Percentiles rank a stretch among this genome's conserved stretches.
These are phyloP conservation scores for Cryptocheilus praepositus DNA, from an alignment of 2,888 invertebrate genomes.

Conservation along the genomic window DNA sequence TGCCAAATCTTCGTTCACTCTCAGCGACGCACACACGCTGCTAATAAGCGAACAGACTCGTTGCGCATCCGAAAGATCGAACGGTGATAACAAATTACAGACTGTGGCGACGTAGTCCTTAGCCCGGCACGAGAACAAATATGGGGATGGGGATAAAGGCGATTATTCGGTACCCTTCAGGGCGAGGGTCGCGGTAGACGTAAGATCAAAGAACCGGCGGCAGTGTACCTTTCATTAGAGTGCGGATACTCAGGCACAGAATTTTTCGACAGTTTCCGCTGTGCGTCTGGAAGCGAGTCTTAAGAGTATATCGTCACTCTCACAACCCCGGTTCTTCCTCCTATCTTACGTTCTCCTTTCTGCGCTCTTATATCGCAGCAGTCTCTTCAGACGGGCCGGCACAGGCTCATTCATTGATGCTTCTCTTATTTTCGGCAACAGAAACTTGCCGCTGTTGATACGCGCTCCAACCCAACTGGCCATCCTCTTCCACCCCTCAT, in stretches of 20 bases:
- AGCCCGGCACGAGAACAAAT: too few species aligned
- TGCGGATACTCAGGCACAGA: constrained; percentile 17
- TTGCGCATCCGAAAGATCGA: too few species aligned
- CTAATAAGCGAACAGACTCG: too few species aligned
- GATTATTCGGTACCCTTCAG: background rate
- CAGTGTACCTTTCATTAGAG: constrained; percentile 65
- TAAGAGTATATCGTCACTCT: constrained; percentile 18
- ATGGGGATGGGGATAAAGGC: too few species aligned
- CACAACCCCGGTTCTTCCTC: constrained; percentile 16
- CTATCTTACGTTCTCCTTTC: constrained; percentile 5
- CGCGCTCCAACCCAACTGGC: constrained; percentile 39
- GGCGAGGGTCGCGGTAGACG: constrained; percentile 15
- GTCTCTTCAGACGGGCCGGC: too few species aligned
- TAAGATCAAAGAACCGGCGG: constrained; percentile 63
- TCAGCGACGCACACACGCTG: too few species aligned
- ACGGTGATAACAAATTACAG: too few species aligned
- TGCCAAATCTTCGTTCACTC: background rate
- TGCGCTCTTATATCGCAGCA: background rate
- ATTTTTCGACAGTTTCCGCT: background rate
- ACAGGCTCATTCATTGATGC: constrained; percentile 69
- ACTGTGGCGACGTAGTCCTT: too few species aligned
- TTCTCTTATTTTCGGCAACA: constrained; percentile 68
- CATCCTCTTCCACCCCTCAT: constrained; percentile 33
- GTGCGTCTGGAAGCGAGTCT: background rate
- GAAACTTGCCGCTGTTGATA: constrained; percentile 36